Base-by-base conservation (phyloP, 2,113 vertebrate species). In the Arenaria interpres region DNA sequence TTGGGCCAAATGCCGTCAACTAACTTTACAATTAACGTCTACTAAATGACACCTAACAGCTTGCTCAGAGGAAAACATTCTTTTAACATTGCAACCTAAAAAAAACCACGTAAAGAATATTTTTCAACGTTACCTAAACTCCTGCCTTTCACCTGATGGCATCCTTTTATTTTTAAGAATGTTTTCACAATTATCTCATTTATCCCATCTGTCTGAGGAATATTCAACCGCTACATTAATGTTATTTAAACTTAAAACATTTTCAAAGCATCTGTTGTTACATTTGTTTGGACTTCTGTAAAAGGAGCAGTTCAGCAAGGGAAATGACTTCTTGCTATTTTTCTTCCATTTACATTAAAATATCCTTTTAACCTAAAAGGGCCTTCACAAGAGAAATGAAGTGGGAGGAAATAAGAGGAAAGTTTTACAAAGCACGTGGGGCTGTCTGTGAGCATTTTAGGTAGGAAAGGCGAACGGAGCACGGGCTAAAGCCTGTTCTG, bases 131-230 rank as follows among this genome's bases (percentile, higher is more conserved):
- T 95, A 89, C 78, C 57, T 85, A 96, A 96, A 94, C 35, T 88
- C n/a, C 80, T 87, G 80, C 66, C 56, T 92, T 90, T 82, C 56
- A 94, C 92, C 91, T 97, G 95, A 95, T 95, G 85, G 68, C 82
- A 97, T 96, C 73, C 54, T 97, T 96, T 97, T 92, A 97, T 94
- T 97, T 95, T 97, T 87, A 97, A 97, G 96, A 85, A 93, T 94
- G 53, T 92, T 98, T 97, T 96, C 79, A 94, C 90, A 97, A 96
- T 97, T 94, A 97, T 93, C 94, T 98, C 95, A 97, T 76, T 97
- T 93, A 94, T 76, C 63, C 96, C 84, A 96, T 97, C 92, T 98
- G 92, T 94, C 95, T 96, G 75, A 97, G 80, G 51, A 94, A 87
- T 96, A 95, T 63, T 90, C 63, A 95, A 89, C 64, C 32, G 74